phyloP scores from a whole-genome alignment of 2,888 invertebrate genomes.

The Napeogenes sylphis region DNA sequence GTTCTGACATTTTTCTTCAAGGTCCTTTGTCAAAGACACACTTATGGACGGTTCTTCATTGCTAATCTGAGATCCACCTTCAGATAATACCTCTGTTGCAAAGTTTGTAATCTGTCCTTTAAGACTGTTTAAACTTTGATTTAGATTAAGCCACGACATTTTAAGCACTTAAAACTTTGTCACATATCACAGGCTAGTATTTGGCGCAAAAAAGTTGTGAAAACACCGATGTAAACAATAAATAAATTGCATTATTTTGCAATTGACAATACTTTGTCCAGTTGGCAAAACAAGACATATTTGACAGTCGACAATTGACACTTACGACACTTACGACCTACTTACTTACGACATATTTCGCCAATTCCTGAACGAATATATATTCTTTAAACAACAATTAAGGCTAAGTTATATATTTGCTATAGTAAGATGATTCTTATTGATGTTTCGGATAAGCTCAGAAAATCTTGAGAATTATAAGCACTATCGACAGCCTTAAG shows the following conservation, averaged over 20 bases:
- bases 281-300: slow-evolving; percentile 73
- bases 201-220: slow-evolving; percentile 41
- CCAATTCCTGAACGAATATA: too few species aligned
- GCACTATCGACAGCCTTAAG: too few species aligned
- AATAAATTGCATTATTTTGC: slow-evolving; percentile 71
- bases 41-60: slow-evolving; percentile 40
- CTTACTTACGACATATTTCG: slow-evolving; percentile 1
- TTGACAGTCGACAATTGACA: slow-evolving; percentile 16
- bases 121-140: slow-evolving; percentile 82
- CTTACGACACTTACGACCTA: too few species aligned
- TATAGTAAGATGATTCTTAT: too few species aligned
- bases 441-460: too few species aligned
- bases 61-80: slow-evolving; percentile 77
- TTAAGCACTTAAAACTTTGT: slow-evolving; percentile 38
- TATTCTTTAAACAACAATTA: too few species aligned
- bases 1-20: slow-evolving; percentile 75
- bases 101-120: slow-evolving; percentile 93
- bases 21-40: slow-evolving; percentile 61
- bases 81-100: slow-evolving; percentile 92
- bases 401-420: too few species aligned
- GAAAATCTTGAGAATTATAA: too few species aligned
- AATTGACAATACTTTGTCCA: slow-evolving; percentile 69
- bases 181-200: slow-evolving; percentile 54
- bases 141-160: slow-evolving; percentile 84
- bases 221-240: slow-evolving; percentile 59